Evolutionary conservation across 2,113 vertebrate genomes (phyloP), one percentile per base, ranked within the genome.

Genomic region (Coreoperca whiteheadi): DNA sequence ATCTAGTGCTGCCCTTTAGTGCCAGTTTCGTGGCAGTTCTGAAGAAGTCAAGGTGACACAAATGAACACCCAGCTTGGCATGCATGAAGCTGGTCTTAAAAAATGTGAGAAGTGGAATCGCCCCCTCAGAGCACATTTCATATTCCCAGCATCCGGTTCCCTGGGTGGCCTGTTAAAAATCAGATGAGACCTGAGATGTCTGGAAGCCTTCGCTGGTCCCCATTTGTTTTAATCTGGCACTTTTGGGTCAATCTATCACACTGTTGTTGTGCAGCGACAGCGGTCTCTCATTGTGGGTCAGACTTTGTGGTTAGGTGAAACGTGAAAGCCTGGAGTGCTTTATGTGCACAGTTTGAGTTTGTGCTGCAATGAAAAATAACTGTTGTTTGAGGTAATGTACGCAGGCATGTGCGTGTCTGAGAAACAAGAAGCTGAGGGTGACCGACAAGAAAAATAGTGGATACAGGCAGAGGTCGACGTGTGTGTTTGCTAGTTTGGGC

Each of bases 151-250:
- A 83, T 90, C 65, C 77, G 80, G 67, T 79, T 53, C 43, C 61
- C 0, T 1, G 50, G 81, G 64, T 76, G 83, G 56, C 65, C 81
- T 0, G 74, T 65, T 70, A 74, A 77, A 72, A 77, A 72, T 87
- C 85, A 85, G 77, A 74, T 69, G 82, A 77, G 79, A 83, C 70
- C 23, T 2, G 34, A 77, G 77, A 74, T 77, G 82, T 84, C 81
- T 90, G 83, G 74, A 85, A 88, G 82, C 85, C 64, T 82, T 85
- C 68, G 32, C 23, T 0, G 51, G 70, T 59, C 51, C 60, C 53
- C 59, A 54, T 83, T 78, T 78, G 78, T 83, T 87, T 83, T 82
- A 87, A 89, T 89, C 86, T 85, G 66, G 2, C 50, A 8, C 66
- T 73, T 39, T 63, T 75, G 60, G 74, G 60, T 77, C 78, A 74